Base-by-base conservation (phyloP, 2,797 vertebrate genomes). In the Pseudopleuronectes americanus region DNA sequence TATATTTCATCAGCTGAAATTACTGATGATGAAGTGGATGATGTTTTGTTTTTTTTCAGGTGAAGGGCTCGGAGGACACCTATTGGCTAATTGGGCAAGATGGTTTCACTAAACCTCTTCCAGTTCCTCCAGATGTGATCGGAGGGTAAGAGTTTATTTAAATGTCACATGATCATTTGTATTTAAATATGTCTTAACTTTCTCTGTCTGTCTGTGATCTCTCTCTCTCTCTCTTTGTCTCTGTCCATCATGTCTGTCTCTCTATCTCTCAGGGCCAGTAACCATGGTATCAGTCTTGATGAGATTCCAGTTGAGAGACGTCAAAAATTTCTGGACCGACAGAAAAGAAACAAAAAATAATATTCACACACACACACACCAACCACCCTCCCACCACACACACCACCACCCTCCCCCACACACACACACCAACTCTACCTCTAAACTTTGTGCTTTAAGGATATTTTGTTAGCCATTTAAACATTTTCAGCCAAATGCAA, bases 51-150 rank as follows among this genome's bases (percentile, higher is more conserved):
- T 31, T 28, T 38, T 38, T 17, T 31, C 73, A 98, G 96, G 96
- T 96, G 31, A 97, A 96, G 92, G 95, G 92, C 59, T 74, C 90
- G 33, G 96, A 98, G 90, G 94, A 96, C 72, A 99, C 96, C 1
- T 99, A 95, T 69, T 98, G 96, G 96, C 90, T 98, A 1, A 87
- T 93, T 21, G 96, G 97, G 22, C 95, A 93, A 88, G 94, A 94
- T 3, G 94, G 93, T 45, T 99, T 99, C 77, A 94, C 77, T 59
- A 99, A 99, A 90, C 95, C 95, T 31, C 93, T 98, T 63, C 96
- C 96, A 22, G 85, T 94, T 61, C 96, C 95, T 69, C 95, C 94
- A 51, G 91, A 91, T 72, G n/a, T 95, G 63, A 94, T 22, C 6
- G 57, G 57, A 16, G 57, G 57, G 57, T 58, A 24, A 23, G 57